phyloP scores from a whole-genome alignment of 2,113 vertebrate genomes.

The Oreotragus oreotragus region DNA sequence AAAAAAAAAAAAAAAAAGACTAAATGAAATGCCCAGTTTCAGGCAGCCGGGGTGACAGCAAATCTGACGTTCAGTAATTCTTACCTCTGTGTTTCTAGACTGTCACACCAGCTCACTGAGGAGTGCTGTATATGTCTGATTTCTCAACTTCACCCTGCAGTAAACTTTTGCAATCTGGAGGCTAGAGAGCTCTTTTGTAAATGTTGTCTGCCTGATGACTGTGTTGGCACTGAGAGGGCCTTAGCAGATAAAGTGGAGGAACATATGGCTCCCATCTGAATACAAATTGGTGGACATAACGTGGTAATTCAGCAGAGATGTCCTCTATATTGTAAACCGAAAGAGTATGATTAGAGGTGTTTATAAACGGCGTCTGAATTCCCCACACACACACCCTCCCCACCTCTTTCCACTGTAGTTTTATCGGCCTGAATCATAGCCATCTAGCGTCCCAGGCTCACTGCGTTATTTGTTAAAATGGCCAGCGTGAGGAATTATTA shows the following conservation, averaged over 20 bases:
- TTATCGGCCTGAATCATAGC: conserved; percentile 75
- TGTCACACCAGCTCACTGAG: conserved; percentile 34
- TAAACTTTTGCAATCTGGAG: conserved; percentile 79
- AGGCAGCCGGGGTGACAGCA: background rate
- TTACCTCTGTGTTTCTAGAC: conserved; percentile 37
- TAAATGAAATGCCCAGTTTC: background rate
- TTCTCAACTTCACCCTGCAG: conserved; percentile 69
- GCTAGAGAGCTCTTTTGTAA: conserved; percentile 74
- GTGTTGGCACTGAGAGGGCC: conserved; percentile 74
- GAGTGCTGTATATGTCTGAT: conserved; percentile 47
- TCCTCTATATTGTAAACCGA: conserved; percentile 80
- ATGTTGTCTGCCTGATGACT: conserved; percentile 71
- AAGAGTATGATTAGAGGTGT: conserved; percentile 80
- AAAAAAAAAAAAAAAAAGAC: background rate
- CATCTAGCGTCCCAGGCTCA: conserved; percentile 70
- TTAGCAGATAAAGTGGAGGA: conserved; percentile 77
- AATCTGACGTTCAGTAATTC: background rate
- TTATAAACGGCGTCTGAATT: conserved; percentile 80
- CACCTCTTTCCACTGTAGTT: conserved; percentile 57
- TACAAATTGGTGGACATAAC: conserved; percentile 80
- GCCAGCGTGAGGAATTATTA: conserved; percentile 83
- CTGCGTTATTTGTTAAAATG: conserved; percentile 80
- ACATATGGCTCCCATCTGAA: conserved; percentile 83
- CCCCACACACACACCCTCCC: conserved; percentile 25
- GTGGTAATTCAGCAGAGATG: conserved; percentile 79